phyloP scores from a whole-genome alignment of 2,113 vertebrate species.

The Gnathonemus echidnorhynchus region DNA sequence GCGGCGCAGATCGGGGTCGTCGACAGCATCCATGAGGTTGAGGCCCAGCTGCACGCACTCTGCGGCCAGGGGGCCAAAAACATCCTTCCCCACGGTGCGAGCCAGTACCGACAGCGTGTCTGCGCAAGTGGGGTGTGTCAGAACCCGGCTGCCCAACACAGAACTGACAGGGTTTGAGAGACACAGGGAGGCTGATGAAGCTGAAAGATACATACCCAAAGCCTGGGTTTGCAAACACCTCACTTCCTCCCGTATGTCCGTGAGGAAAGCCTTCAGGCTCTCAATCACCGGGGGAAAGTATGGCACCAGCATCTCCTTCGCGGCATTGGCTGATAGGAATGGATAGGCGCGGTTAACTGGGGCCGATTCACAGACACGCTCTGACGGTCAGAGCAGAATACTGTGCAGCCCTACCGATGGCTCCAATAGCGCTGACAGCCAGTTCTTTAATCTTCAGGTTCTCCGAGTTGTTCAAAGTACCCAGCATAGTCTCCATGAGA shows the following conservation, averaged over 20 bases:
- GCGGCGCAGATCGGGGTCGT: conserved; percentile 78
- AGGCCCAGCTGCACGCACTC: conserved; percentile 77
- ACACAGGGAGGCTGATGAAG: not conserved
- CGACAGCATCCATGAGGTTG: conserved; percentile 68
- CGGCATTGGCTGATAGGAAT: conserved; percentile 65
- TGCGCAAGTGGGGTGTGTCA: conserved; percentile 29
- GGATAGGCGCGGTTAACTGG: not conserved
- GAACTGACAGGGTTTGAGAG: not conserved
- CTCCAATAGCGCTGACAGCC: conserved; percentile 73
- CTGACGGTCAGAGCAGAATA: not conserved
- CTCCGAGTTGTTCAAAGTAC: conserved; percentile 57
- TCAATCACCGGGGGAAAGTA: conserved; percentile 74
- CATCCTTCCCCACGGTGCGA: conserved; percentile 67
- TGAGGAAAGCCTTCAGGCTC: conserved; percentile 69
- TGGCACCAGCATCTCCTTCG: conserved; percentile 69
- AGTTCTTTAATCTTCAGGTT: conserved; percentile 73
- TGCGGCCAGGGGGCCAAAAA: conserved; percentile 70
- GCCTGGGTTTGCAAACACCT: conserved; percentile 75
- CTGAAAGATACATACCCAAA: conserved; percentile 55
- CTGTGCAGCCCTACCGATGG: conserved; percentile 63
- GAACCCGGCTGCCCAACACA: not conserved
- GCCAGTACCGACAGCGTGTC: conserved; percentile 75
- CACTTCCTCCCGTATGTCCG: conserved; percentile 65
- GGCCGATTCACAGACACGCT: not conserved
- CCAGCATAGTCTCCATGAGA: conserved; percentile 77